A percentile compares a stretch with the other conserved stretches of the same genome.
Evolutionary conservation across 2,113 vertebrate species (phyloP).

Genomic region (Oreotrochilus melanogaster): DNA sequence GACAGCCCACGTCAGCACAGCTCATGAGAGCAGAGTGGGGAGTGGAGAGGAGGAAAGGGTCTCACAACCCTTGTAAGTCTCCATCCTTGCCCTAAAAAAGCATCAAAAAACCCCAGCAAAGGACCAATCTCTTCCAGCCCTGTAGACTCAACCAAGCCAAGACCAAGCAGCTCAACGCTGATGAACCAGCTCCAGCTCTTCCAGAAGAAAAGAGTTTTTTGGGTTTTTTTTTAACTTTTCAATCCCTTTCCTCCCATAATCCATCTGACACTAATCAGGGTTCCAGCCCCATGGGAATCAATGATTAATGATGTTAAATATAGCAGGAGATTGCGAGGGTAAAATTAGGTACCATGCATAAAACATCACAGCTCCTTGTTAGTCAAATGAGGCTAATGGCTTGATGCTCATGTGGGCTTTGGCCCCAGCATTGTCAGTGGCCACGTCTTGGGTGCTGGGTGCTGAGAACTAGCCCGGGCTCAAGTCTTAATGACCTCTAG

Average conservation of each 20-base stretch:
- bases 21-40: neutral
- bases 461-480: neutral
- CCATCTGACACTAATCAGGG: slow-evolving; percentile 80
- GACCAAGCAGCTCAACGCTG: accelerated
- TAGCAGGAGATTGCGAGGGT: slow-evolving; percentile 75
- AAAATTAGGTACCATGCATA: slow-evolving; percentile 80
- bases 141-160: accelerated
- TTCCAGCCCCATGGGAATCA: slow-evolving; percentile 69
- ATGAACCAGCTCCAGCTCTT: neutral
- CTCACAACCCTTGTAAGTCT: accelerated
- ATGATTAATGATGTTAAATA: slow-evolving; percentile 84
- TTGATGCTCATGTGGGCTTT: neutral
- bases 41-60: accelerated
- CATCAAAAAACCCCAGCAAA: neutral
- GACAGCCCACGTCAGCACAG: slow-evolving; percentile 68
- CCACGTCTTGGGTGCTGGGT: neutral
- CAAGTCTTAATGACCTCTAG: neutral
- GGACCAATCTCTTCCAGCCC: neutral
- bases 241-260: slow-evolving; percentile 48
- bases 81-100: neutral
- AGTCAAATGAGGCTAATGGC: slow-evolving; percentile 60
- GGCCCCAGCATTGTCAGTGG: neutral
- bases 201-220: neutral
- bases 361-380: slow-evolving; percentile 76
- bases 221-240: neutral